Evolutionary conservation across 2,888 invertebrate genomes (phyloP).

Genomic region (Thymelicus sylvestris): DNA sequence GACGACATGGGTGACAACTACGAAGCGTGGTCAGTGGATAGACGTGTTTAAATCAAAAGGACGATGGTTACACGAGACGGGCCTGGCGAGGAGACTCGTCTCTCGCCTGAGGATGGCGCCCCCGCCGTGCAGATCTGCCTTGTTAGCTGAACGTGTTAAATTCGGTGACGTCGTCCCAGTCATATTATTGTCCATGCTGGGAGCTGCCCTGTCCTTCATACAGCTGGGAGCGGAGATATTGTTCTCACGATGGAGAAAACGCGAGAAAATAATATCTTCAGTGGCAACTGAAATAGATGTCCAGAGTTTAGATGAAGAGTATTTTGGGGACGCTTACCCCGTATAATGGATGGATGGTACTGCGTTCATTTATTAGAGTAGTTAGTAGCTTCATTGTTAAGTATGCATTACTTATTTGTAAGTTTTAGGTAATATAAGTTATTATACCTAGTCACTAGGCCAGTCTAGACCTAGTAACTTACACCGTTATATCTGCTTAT

Average conservation of each 20-base stretch:
- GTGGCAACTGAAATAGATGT: background rate
- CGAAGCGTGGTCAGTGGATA: constrained; percentile 62
- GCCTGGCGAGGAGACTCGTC: constrained; percentile 58
- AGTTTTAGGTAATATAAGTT: no score
- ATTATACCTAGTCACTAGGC: no score
- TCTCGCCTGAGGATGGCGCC: constrained; percentile 52
- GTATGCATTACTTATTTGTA: no score
- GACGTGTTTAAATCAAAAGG: constrained; percentile 56
- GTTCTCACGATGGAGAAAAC: constrained; percentile 48
- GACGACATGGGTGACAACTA: constrained; percentile 60
- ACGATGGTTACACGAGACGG: constrained; percentile 65
- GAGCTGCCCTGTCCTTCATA: constrained; percentile 55
- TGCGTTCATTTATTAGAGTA: background rate
- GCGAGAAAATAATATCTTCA: constrained; percentile 5
- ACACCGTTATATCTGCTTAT: no score
- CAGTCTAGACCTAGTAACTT: no score
- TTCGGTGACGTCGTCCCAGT: constrained; percentile 64
- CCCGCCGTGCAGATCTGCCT: constrained; percentile 64
- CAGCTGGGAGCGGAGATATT: constrained; percentile 60
- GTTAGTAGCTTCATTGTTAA: no score
- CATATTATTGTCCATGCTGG: constrained; percentile 52
- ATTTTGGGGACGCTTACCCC: background rate
- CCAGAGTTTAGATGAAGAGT: background rate
- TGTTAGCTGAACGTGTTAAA: constrained; percentile 70
- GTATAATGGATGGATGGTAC: background rate